Evolutionary conservation across 2,888 invertebrate species (phyloP), one percentile per base, ranked within the genome.

Genomic region (Drosophila pseudotalamancana): DNA sequence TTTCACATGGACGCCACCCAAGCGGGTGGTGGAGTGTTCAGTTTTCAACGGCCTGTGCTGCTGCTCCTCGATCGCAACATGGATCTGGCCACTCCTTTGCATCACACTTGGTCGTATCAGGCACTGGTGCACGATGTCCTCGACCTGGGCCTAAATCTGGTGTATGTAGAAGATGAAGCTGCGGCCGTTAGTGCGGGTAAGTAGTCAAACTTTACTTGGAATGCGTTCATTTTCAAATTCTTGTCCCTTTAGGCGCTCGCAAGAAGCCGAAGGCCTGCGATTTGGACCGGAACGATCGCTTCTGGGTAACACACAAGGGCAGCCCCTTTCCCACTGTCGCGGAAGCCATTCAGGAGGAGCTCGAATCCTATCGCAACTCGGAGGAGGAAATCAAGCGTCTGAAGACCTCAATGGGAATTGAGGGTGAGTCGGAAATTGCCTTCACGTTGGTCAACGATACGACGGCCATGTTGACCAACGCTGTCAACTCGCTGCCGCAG

Each of bases 41-140:
- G 97, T 91, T 98, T 98, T 90, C 98, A 98, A 87, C 93, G 99
- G 43, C 99, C 99, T 0, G 93, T 99, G 83, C 92, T 99, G 27
- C 95, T 99, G 72, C 92, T 99, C 63, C 92, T 99, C 55, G 99
- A 99, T 91, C 94, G 99, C 63, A 98, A 97, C 91, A 93, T 98
- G 72, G 99, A 99, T 91, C 95, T 99, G 94, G 98, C 99, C 1
- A 99, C 99, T 35, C 98, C 98, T 19, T 92, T 99, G 63, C 99
- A 99, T 93, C 99, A 99, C 91, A 99, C 99, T 0, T 99, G 99
- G 99, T 99, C 99, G 0, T 99, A 99, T 91, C 99, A 99, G 92
- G 99, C 99, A 1, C 92, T 99, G 53, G 96, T 97, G 19, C 99
- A 99, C 91, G 99, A 99, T 93, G 96, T 99, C 4, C 91, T 99